Conservation (phyloP, 2,797 vertebrate species). For the Takifugu rubripes region DNA sequence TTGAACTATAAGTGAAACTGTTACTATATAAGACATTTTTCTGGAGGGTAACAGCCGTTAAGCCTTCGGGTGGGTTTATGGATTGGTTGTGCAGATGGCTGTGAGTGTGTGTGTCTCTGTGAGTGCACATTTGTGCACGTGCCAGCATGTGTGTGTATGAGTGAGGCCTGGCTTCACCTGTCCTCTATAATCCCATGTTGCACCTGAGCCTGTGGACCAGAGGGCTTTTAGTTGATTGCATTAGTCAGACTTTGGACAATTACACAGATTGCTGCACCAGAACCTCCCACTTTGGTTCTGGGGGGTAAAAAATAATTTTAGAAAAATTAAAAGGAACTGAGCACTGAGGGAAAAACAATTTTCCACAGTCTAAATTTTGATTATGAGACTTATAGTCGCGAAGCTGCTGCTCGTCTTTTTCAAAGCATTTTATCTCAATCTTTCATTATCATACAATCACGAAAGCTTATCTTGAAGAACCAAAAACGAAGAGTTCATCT, state of each 20-base stretch:
- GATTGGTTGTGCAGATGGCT: neutral
- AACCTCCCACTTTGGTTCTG: constrained; percentile 56
- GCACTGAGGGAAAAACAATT: constrained; percentile 53
- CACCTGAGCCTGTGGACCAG: constrained; percentile 69
- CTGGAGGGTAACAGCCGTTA: too few species aligned
- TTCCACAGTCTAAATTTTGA: constrained; percentile 26
- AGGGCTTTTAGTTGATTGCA: constrained; percentile 81
- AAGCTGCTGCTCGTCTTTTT: too few species aligned
- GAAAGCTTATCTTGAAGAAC: constrained; percentile 18
- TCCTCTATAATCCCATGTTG: constrained; percentile 73
- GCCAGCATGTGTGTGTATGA: constrained; percentile 28
- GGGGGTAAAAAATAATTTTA: constrained; percentile 50
- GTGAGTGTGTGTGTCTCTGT: neutral
- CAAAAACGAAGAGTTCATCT: constrained; percentile 15
- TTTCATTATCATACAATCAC: neutral
- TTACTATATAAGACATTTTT: too few species aligned
- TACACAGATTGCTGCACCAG: constrained; percentile 77
- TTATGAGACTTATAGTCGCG: neutral
- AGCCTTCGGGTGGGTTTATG: too few species aligned
- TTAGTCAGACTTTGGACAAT: constrained; percentile 74
- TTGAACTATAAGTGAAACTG: too few species aligned
- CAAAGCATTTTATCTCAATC: neutral
- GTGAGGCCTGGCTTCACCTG: constrained; percentile 65
- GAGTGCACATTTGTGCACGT: constrained; percentile 14
- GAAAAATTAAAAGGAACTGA: constrained; percentile 65